Percentiles rank a stretch among this genome's conserved stretches.
Conservation (phyloP, 2,888 invertebrate species). For the Drosophila niveifrons region DNA sequence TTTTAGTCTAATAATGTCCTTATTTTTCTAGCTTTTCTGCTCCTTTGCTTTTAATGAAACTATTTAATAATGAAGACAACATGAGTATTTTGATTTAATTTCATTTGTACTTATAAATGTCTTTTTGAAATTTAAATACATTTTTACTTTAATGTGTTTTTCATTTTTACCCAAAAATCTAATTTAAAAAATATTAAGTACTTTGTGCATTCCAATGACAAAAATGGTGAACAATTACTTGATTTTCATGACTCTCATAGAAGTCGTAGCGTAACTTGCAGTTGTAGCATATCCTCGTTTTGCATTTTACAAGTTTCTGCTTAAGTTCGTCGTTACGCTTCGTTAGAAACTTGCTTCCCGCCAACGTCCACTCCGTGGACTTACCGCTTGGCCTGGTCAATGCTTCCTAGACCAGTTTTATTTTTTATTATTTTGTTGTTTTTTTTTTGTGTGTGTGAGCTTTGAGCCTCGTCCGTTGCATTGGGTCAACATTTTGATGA, state of each 20-base stretch:
- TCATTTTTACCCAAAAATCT: no score
- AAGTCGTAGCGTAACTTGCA: conserved; percentile 16
- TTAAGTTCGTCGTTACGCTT: conserved; percentile 69
- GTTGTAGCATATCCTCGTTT: conserved; percentile 35
- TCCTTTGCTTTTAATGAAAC: no score
- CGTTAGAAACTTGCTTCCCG: conserved; percentile 52
- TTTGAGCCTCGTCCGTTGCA: conserved; percentile 50
- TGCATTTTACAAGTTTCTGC: conserved; percentile 63
- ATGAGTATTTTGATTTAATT: no score
- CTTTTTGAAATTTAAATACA: no score
- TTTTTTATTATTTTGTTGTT: conserved; percentile 13
- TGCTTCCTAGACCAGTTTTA: conserved; percentile 27
- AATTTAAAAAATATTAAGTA: no score
- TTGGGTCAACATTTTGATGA: conserved; percentile 67
- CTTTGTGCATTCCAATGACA: no score
- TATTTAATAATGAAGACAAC: no score
- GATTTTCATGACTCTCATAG: not conserved
- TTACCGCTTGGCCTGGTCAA: conserved; percentile 41
- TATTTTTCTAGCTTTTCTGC: no score
- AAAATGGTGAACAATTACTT: not conserved
- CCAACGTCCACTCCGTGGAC: conserved; percentile 6
- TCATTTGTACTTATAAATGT: no score
- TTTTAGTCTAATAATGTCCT: no score
- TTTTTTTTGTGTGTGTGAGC: conserved; percentile 33
- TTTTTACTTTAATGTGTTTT: no score